Evolutionary conservation across 2,888 invertebrate genomes (phyloP).

Genomic region (Resseliella maxima): DNA sequence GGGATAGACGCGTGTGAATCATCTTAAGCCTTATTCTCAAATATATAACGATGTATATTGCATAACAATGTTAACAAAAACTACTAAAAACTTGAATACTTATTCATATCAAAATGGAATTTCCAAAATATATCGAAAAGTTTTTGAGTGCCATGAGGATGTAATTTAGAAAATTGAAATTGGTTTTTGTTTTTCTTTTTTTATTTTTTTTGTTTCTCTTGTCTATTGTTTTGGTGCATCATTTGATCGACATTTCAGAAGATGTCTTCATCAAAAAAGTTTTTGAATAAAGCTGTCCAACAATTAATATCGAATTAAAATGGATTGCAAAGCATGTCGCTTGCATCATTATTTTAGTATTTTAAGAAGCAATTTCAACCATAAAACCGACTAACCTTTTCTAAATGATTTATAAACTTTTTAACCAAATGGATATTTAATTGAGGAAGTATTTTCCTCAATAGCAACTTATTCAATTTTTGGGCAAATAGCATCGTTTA

Average conservation of each 20-base stretch:
- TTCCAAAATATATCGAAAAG: not conserved
- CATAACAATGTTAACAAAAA: not conserved
- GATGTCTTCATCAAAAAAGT: not conserved
- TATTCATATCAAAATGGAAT: not conserved
- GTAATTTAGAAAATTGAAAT: constrained; percentile 3
- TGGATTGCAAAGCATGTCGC: not conserved
- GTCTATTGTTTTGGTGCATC: no score
- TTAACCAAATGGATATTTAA: constrained; percentile 20
- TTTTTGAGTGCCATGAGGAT: not conserved
- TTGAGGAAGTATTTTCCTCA: constrained; percentile 10
- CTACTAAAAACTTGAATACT: not conserved
- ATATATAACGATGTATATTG: not conserved
- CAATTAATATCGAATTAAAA: constrained; percentile 22
- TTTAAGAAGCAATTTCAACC: not conserved
- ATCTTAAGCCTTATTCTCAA: no score
- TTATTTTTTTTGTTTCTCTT: no score
- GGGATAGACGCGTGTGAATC: not conserved
- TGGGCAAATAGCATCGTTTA: no score
- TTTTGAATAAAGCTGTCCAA: not conserved
- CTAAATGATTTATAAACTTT: not conserved
- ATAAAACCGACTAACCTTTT: constrained; percentile 11
- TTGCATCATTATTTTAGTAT: not conserved
- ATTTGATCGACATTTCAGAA: not conserved
- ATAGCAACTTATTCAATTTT: not conserved
- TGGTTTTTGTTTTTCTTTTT: not conserved